Evolutionary conservation across 2,797 vertebrate genomes (phyloP).

Genomic region (Lepilemur septentrionalis): DNA sequence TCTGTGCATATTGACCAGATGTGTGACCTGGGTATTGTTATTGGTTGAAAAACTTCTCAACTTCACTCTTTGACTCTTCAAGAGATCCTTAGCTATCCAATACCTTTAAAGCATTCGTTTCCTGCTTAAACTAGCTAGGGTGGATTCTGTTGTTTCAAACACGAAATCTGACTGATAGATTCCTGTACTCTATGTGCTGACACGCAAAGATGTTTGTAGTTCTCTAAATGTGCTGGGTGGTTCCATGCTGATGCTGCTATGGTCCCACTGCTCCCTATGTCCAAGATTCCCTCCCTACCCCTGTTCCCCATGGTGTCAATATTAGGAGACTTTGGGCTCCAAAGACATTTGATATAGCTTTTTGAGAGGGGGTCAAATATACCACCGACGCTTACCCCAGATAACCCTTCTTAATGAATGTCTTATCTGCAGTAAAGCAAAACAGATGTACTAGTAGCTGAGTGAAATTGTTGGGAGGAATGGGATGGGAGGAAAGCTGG

Average conservation of each 20-base stretch:
- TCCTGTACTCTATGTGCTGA: not conserved
- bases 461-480: not conserved
- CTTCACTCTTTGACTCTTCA: not conserved
- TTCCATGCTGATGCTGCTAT: not conserved
- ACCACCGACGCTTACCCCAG: not conserved
- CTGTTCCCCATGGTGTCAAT: not conserved
- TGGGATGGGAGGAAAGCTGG: not conserved
- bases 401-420: not conserved
- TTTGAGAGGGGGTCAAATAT: not conserved
- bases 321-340: not conserved
- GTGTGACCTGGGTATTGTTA: not conserved
- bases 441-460: not conserved
- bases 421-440: not conserved
- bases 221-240: not conserved
- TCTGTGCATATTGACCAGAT: not conserved
- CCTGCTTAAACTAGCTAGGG: not conserved
- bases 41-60: not conserved
- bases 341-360: not conserved
- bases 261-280: not conserved
- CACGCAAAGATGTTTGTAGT: not conserved
- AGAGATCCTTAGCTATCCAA: not conserved
- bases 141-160: not conserved
- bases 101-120: not conserved
- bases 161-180: not conserved
- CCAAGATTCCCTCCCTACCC: not conserved